phyloP scores from a whole-genome alignment of 2,797 vertebrate genomes.

The Enteromius treurensis region DNA sequence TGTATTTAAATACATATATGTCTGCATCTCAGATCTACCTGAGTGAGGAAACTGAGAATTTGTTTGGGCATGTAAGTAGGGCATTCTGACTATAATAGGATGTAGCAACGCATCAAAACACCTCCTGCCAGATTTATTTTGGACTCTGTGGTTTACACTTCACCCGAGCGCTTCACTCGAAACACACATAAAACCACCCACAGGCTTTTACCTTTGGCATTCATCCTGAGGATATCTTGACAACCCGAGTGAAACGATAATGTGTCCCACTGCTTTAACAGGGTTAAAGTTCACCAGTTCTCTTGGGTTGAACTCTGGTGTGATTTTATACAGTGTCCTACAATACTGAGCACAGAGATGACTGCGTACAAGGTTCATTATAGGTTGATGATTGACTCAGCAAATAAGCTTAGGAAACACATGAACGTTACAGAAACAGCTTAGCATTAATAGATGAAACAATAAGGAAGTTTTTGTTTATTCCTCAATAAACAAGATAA shows the following conservation, averaged over 20 bases:
- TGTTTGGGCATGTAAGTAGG: slow-evolving; percentile 24
- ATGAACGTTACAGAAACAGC: not conserved
- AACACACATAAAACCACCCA: not conserved
- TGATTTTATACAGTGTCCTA: slow-evolving; percentile 16
- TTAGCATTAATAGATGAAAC: not conserved
- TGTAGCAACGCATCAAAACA: slow-evolving; percentile 8
- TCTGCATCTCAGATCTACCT: not conserved
- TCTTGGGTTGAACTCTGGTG: not conserved
- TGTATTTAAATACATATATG: not conserved
- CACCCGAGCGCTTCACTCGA: not conserved
- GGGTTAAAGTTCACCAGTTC: slow-evolving; percentile 11
- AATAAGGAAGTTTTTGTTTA: not conserved
- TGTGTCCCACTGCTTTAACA: not conserved
- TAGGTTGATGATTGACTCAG: slow-evolving; percentile 7
- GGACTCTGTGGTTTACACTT: not conserved
- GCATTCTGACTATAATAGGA: slow-evolving; percentile 24
- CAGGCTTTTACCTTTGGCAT: not conserved
- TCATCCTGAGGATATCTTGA: not conserved
- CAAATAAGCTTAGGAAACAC: not conserved
- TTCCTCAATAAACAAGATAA: no score
- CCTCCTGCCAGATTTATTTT: slow-evolving; percentile 1
- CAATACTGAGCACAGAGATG: slow-evolving; percentile 25
- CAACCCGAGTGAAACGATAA: not conserved
- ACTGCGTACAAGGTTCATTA: slow-evolving; percentile 21
- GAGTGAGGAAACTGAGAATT: slow-evolving; percentile 2